Percentiles rank a stretch among this genome's conserved stretches.
Evolutionary conservation across 2,113 vertebrate species (phyloP).

Genomic region (Hirundichthys speculiger): DNA sequence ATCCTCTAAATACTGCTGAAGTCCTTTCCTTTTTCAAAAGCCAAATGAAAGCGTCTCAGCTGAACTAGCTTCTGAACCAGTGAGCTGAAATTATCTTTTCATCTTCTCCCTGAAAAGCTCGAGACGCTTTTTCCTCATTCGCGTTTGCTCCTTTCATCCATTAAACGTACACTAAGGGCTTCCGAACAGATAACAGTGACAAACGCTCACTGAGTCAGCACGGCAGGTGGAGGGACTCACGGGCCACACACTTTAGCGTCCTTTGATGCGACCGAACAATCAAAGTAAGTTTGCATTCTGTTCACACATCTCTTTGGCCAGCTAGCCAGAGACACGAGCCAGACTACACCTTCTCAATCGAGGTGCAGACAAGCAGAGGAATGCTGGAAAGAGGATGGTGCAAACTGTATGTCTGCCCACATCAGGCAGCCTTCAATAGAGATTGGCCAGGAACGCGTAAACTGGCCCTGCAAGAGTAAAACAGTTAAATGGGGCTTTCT

Average conservation of each 20-base stretch:
- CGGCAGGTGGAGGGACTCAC: no score
- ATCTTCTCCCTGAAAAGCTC: no score
- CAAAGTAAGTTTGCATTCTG: slow-evolving; percentile 67
- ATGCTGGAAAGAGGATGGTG: slow-evolving; percentile 57
- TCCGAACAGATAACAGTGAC: no score
- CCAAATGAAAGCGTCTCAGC: no score
- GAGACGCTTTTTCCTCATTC: slow-evolving; percentile 47
- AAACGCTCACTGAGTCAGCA: no score
- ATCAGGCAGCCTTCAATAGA: slow-evolving; percentile 70
- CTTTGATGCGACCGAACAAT: slow-evolving; percentile 53
- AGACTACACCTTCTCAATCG: slow-evolving; percentile 65
- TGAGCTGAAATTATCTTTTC: slow-evolving; percentile 40
- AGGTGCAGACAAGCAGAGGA: slow-evolving; percentile 68
- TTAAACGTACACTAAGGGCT: slow-evolving; percentile 24
- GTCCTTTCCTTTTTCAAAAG: no score
- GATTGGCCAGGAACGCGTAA: slow-evolving; percentile 74
- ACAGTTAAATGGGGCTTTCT: slow-evolving; percentile 61
- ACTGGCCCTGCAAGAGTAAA: slow-evolving; percentile 65
- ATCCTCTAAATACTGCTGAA: no score
- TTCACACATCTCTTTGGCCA: slow-evolving; percentile 42
- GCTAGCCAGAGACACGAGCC: slow-evolving; percentile 60
- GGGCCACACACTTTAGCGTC: slow-evolving; percentile 27
- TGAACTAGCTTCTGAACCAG: slow-evolving; percentile 13
- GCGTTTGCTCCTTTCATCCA: slow-evolving; percentile 42
- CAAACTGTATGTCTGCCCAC: slow-evolving; percentile 66